A percentile compares a stretch with the other conserved stretches of the same genome.
Conservation (phyloP, 2,113 vertebrate genomes). For the Chionis minor region DNA sequence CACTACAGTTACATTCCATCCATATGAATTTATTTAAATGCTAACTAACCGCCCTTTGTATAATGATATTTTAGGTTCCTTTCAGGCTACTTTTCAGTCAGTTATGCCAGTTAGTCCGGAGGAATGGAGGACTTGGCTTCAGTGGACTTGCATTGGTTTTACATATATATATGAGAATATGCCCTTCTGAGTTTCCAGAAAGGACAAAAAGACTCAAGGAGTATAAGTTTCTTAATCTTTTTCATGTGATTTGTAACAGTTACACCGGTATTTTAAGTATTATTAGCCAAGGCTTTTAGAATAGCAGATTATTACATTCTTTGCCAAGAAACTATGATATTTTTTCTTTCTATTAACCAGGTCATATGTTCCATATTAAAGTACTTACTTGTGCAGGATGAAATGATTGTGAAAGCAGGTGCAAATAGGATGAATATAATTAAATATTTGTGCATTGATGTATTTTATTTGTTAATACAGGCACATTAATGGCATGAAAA, state of each 20-base stretch:
- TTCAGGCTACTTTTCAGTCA: not conserved
- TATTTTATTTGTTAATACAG: not conserved
- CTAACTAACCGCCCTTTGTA: not conserved
- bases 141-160: not conserved
- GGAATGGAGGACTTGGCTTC: not conserved
- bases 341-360: not conserved
- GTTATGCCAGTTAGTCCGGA: not conserved
- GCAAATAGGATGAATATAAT: not conserved
- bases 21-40: not conserved
- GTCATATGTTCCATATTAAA: not conserved
- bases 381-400: not conserved
- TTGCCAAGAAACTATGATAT: not conserved
- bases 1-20: not conserved
- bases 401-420: not conserved
- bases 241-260: not conserved
- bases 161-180: not conserved
- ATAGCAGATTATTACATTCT: not conserved
- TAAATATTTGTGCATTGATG: not conserved
- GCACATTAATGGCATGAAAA: not conserved
- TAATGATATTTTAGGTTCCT: not conserved
- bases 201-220: not conserved
- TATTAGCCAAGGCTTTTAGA: not conserved
- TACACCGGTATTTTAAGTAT: not conserved
- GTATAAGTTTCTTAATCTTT: not conserved
- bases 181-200: not conserved